A percentile compares a stretch with the other conserved stretches of the same genome.
Evolutionary conservation across 1,140 invertebrate species (phyloP).

Genomic region (Steinernema khuongi): DNA sequence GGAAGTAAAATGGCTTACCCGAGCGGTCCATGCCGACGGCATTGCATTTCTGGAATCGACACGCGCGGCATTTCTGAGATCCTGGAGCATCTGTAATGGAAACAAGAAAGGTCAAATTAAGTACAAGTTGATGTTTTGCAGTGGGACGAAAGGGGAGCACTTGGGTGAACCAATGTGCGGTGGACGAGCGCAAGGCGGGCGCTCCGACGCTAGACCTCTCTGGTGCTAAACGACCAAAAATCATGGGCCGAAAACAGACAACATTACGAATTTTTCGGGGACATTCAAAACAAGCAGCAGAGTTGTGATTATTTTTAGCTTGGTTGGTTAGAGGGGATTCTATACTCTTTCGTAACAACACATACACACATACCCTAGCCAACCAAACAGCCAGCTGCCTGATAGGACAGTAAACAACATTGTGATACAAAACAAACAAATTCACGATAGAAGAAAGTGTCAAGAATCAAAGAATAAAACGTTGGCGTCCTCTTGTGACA

Average conservation of each 20-base stretch:
- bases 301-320: constrained; percentile 6
- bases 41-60: constrained; percentile 47
- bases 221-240: constrained; percentile 8
- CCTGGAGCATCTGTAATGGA: constrained; percentile 42
- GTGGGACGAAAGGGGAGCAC: constrained; percentile 8
- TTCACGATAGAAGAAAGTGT: neutral
- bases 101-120: neutral
- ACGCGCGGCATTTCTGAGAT: constrained; percentile 46
- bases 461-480: neutral
- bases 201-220: neutral
- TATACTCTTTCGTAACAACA: constrained; percentile 18
- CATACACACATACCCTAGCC: constrained; percentile 5
- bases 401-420: constrained; percentile 10
- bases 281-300: neutral
- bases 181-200: neutral
- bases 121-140: constrained; percentile 4
- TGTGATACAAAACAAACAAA: constrained; percentile 16
- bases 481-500: neutral
- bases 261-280: constrained; percentile 20
- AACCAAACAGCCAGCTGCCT: neutral
- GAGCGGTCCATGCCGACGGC: constrained; percentile 43
- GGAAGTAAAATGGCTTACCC: constrained; percentile 21
- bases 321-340: constrained; percentile 21
- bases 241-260: constrained; percentile 16
- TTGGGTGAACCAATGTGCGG: neutral